phyloP scores from a whole-genome alignment of 2,797 vertebrate genomes.

The Decapterus maruadsi region DNA sequence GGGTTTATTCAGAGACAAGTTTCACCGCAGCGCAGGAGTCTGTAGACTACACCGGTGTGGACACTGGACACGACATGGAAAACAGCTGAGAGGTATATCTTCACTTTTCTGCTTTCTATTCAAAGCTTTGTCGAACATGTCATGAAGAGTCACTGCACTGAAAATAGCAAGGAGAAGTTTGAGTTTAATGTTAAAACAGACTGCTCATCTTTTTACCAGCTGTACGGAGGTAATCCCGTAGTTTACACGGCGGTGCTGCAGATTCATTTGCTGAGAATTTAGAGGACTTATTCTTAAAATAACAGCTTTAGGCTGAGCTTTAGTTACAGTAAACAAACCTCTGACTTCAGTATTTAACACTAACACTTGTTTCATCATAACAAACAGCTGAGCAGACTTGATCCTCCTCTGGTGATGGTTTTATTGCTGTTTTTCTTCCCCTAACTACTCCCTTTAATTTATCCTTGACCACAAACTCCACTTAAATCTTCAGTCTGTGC shows the following conservation, averaged over 20 bases:
- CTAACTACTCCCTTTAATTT: background rate
- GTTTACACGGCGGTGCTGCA: background rate
- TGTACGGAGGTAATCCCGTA: background rate
- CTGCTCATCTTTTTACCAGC: too few species aligned
- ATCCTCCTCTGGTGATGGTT: background rate
- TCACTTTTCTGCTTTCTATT: background rate
- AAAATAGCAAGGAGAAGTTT: background rate
- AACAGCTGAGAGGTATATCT: slow-evolving; percentile 58
- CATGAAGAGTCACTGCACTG: background rate
- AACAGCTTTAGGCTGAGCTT: background rate
- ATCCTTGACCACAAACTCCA: background rate
- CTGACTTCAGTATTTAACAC: too few species aligned
- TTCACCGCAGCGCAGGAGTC: slow-evolving; percentile 21
- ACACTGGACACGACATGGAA: slow-evolving; percentile 48
- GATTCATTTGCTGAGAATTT: background rate
- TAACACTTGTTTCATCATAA: too few species aligned
- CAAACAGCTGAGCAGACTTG: background rate
- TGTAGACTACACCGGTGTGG: background rate
- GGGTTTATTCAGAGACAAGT: background rate
- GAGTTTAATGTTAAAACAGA: background rate
- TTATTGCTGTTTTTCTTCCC: background rate
- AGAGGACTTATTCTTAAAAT: background rate
- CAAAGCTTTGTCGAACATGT: background rate
- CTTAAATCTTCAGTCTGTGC: background rate
- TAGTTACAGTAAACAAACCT: too few species aligned